These are phyloP conservation scores for Catharus ustulatus DNA, from an alignment of 2,797 vertebrate species.

Conservation along the genomic window DNA sequence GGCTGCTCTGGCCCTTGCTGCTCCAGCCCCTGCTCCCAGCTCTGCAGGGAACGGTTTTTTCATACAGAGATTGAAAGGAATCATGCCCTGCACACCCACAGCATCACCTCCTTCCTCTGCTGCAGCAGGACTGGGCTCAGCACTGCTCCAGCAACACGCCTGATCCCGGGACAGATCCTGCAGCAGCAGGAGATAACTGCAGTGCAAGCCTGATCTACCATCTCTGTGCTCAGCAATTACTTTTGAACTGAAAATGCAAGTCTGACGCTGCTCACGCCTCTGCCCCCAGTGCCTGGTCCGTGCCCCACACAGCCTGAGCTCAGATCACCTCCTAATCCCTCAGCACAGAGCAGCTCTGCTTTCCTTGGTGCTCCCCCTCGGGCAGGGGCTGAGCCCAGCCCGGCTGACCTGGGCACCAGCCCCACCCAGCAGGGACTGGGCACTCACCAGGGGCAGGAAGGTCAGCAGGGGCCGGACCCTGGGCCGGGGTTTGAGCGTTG, in stretches of 20 bases:
- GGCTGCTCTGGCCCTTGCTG: background rate
- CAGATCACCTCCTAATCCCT: background rate
- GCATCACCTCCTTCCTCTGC: background rate
- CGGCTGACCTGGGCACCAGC: background rate
- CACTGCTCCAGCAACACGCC: background rate
- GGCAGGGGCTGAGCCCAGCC: background rate
- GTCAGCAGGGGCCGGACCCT: slow-evolving; percentile 78
- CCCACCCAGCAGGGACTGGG: fast-evolving
- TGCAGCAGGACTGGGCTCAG: background rate
- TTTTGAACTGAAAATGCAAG: background rate
- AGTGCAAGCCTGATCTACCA: background rate
- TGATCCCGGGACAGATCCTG: background rate
- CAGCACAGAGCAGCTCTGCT: background rate
- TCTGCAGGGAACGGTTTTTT: background rate
- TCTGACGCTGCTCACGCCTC: background rate
- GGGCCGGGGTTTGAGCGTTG: slow-evolving; percentile 78
- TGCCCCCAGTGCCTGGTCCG: background rate
- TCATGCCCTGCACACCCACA: background rate
- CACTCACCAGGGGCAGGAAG: slow-evolving; percentile 80
- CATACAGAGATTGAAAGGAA: background rate
- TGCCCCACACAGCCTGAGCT: background rate
- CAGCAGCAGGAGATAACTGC: background rate
- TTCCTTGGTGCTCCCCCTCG: background rate
- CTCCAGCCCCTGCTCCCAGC: background rate
- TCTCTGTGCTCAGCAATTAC: background rate